phyloP scores from a whole-genome alignment of 92 coral and sea anemone genomes.

The Zoanthus sociatus region DNA sequence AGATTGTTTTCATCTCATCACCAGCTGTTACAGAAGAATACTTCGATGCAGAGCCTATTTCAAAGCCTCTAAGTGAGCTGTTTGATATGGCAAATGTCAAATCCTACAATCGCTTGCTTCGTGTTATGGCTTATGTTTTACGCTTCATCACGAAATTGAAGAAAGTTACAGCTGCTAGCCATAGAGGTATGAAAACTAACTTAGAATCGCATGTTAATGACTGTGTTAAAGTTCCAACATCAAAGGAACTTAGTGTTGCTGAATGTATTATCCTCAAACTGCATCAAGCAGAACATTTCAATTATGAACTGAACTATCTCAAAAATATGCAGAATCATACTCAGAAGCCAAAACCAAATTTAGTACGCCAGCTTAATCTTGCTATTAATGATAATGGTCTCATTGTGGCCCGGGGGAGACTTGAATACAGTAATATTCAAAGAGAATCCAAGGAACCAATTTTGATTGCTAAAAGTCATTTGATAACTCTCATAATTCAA shows the following conservation, averaged over 20 bases:
- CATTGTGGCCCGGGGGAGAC: conserved; percentile 62
- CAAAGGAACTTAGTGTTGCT: conserved; percentile 37
- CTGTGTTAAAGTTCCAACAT: conserved; percentile 51
- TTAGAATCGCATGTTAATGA: background rate
- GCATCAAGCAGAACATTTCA: conserved; percentile 46
- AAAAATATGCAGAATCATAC: conserved; percentile 22
- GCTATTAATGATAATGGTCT: conserved; percentile 43
- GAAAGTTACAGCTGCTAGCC: conserved; percentile 18
- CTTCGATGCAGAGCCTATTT: background rate
- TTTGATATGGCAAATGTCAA: conserved; percentile 22
- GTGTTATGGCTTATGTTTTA: conserved; percentile 45
- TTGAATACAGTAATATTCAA: conserved; percentile 44
- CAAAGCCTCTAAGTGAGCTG: conserved; percentile 28
- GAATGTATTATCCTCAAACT: conserved; percentile 33
- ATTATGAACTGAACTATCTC: conserved; percentile 39
- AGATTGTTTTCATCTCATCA: conserved; percentile 26
- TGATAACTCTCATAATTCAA: conserved; percentile 42
- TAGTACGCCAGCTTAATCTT: conserved; percentile 61
- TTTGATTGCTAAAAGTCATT: conserved; percentile 37
- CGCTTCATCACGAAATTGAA: conserved; percentile 44
- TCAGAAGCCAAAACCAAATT: conserved; percentile 36
- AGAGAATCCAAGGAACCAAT: conserved; percentile 53
- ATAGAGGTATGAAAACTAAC: conserved; percentile 16
- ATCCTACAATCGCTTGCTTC: conserved; percentile 35
- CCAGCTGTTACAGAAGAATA: conserved; percentile 40